Percentiles rank a stretch among this genome's conserved stretches.
Conservation (phyloP, 2,797 vertebrate species). For the Peromyscus melanophrys region DNA sequence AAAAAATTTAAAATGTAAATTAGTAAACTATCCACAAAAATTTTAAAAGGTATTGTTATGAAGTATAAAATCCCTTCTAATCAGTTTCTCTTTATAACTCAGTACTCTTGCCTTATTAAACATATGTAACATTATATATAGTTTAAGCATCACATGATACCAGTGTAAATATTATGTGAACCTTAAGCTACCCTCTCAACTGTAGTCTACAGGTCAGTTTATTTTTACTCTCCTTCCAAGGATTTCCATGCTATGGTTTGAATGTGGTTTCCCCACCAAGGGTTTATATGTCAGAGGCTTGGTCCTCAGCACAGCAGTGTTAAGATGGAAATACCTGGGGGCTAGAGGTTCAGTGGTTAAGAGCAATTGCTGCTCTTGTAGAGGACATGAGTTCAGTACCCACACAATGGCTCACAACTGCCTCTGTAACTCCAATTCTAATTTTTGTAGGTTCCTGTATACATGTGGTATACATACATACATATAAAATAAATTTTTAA, state of each 20-base stretch:
- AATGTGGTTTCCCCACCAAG: background rate
- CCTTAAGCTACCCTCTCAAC: constrained; percentile 36
- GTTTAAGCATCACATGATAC: constrained; percentile 19
- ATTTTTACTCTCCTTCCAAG: background rate
- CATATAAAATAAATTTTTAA: background rate
- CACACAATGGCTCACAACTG: background rate
- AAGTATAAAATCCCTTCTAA: background rate
- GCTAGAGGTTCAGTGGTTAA: background rate
- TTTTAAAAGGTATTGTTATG: constrained; percentile 43
- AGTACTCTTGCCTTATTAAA: constrained; percentile 24
- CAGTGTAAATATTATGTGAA: background rate
- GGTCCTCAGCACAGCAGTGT: background rate
- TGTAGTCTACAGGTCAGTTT: background rate
- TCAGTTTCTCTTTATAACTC: constrained; percentile 59
- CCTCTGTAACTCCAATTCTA: background rate
- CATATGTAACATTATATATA: constrained; percentile 23
- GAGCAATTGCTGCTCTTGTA: background rate
- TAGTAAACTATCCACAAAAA: constrained; percentile 15
- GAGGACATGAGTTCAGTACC: background rate
- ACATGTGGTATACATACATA: background rate
- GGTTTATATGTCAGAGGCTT: background rate
- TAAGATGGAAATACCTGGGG: background rate
- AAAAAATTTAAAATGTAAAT: constrained; percentile 57
- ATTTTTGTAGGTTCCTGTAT: background rate
- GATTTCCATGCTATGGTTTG: background rate